Evolutionary conservation across 1,140 invertebrate species (phyloP).

Genomic region (Drosophila sulfurigaster): DNA sequence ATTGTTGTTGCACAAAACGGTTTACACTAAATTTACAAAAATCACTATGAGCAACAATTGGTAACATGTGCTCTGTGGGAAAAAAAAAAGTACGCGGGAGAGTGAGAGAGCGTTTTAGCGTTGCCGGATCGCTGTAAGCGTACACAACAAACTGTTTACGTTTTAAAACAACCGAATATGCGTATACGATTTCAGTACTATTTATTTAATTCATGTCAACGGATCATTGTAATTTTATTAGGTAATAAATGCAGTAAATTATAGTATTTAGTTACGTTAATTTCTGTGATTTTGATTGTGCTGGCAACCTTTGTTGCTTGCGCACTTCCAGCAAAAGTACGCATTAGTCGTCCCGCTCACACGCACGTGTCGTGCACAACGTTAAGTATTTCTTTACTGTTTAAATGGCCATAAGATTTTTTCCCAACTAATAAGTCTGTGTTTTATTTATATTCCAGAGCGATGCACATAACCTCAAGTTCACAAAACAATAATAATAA

Average conservation of each 20-base stretch:
- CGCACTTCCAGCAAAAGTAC: slow-evolving; percentile 40
- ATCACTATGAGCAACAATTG: slow-evolving; percentile 69
- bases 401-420: slow-evolving; percentile 59
- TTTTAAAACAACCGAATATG: neutral
- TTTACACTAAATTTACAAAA: slow-evolving; percentile 34
- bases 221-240: neutral
- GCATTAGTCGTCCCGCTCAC: slow-evolving; percentile 48
- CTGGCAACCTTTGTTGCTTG: slow-evolving; percentile 8
- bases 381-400: slow-evolving; percentile 33
- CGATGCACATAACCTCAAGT: slow-evolving; percentile 65
- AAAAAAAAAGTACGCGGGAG: slow-evolving; percentile 52
- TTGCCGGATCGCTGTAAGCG: slow-evolving; percentile 46
- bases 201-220: neutral
- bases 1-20: slow-evolving; percentile 35
- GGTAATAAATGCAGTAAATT: neutral
- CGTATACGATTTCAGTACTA: neutral
- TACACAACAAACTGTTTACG: neutral
- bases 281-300: neutral
- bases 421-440: slow-evolving; percentile 75
- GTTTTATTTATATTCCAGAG: slow-evolving; percentile 80
- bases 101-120: slow-evolving; percentile 35
- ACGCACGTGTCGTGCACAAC: slow-evolving; percentile 32
- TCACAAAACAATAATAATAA: slow-evolving; percentile 59
- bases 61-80: slow-evolving; percentile 66
- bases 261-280: neutral